Evolutionary conservation across 2,888 invertebrate genomes (phyloP).

Genomic region (Eutolmus rufibarbis): DNA sequence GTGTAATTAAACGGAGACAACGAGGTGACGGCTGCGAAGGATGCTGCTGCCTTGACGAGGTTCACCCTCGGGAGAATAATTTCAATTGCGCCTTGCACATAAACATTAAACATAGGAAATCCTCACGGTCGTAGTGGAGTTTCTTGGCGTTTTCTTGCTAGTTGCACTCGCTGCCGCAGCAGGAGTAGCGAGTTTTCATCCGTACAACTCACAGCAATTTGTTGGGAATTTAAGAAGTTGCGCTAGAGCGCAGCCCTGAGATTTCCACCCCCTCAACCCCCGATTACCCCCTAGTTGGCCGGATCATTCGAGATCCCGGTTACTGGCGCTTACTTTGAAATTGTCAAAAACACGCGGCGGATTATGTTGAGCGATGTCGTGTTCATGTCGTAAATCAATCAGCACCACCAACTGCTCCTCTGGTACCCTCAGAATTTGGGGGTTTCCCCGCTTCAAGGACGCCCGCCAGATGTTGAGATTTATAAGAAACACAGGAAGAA

Average conservation of each 20-base stretch:
- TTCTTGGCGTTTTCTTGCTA: background rate
- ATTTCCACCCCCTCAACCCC: background rate
- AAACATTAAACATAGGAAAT: background rate
- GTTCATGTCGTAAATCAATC: slow-evolving; percentile 27
- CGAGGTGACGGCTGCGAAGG: background rate
- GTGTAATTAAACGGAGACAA: slow-evolving; percentile 7
- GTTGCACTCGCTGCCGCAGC: background rate
- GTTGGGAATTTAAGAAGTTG: slow-evolving; percentile 11
- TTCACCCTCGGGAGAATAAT: background rate
- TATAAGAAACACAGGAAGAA: background rate
- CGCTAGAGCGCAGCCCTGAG: background rate
- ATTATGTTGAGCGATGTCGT: slow-evolving; percentile 11
- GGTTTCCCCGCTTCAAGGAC: background rate
- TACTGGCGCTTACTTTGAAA: background rate
- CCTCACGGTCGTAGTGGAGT: background rate
- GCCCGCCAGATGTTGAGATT: background rate
- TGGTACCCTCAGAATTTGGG: background rate
- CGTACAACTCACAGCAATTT: background rate
- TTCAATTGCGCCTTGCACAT: background rate
- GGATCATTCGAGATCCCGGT: background rate
- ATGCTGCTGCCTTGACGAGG: background rate
- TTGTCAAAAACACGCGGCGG: slow-evolving; percentile 19
- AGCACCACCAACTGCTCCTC: background rate
- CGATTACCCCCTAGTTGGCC: background rate
- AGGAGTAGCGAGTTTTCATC: background rate